phyloP scores from a whole-genome alignment of 2,888 invertebrate genomes.

The Nemotelus nigrinus region DNA sequence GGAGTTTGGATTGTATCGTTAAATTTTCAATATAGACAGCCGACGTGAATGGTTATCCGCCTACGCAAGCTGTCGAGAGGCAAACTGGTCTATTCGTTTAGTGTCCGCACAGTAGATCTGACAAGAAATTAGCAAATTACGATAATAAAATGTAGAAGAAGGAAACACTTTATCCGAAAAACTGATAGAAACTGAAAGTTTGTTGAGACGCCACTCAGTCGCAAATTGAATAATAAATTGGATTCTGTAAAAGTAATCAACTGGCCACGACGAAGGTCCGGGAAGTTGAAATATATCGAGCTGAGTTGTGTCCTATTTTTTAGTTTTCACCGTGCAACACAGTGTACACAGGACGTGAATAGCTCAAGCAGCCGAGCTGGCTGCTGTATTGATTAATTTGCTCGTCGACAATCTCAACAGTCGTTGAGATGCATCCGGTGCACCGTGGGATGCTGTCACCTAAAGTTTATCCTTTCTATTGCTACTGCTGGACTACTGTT shows the following conservation, averaged over 20 bases:
- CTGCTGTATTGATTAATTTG: slow-evolving; percentile 14
- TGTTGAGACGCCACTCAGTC: slow-evolving; percentile 32
- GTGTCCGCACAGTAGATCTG: not conserved
- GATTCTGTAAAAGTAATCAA: slow-evolving; percentile 37
- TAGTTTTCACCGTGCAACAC: not conserved
- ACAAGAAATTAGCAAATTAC: slow-evolving; percentile 24
- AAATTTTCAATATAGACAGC: too few relatives aligned
- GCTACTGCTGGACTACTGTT: not conserved
- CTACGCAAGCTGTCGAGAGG: too few relatives aligned
- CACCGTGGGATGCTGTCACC: not conserved
- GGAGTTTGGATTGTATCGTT: too few relatives aligned
- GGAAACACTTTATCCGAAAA: slow-evolving; percentile 7
- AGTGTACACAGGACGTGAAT: not conserved
- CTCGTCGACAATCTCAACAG: slow-evolving; percentile 3
- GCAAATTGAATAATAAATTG: slow-evolving; percentile 39
- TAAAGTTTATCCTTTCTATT: too few relatives aligned
- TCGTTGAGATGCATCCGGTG: slow-evolving; percentile 19
- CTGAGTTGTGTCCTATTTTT: slow-evolving; percentile 4
- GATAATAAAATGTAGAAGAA: slow-evolving; percentile 23
- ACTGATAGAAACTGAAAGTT: slow-evolving; percentile 10
- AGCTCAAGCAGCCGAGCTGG: not conserved
- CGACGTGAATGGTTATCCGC: too few relatives aligned
- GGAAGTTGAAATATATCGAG: not conserved
- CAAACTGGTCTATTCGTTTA: too few relatives aligned
- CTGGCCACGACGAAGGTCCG: not conserved